These are phyloP conservation scores for Onychostruthus taczanowskii DNA, from an alignment of 2,113 vertebrate genomes.

Conservation along the genomic window DNA sequence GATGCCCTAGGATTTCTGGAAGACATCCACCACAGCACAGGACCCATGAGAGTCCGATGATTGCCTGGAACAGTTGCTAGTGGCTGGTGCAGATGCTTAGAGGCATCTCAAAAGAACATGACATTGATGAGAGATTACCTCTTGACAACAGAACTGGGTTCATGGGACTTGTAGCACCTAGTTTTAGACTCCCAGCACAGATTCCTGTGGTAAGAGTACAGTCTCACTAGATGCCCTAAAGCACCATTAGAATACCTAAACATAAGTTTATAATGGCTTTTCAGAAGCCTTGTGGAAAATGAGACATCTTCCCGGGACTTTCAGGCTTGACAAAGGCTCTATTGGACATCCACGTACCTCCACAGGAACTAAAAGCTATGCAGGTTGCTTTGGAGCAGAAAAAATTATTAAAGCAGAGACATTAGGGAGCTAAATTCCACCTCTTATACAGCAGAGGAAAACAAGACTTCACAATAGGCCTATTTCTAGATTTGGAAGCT, in stretches of 20 bases:
- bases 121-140: neutral
- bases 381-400: neutral
- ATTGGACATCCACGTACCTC: neutral
- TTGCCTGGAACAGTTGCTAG: neutral
- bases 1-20: neutral
- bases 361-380: neutral
- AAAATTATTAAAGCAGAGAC: neutral
- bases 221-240: neutral
- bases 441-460: neutral
- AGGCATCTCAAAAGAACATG: neutral
- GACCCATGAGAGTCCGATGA: neutral
- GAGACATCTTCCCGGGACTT: neutral
- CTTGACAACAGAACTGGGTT: neutral
- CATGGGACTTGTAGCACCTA: neutral
- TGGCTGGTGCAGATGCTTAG: neutral
- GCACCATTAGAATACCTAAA: neutral
- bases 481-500: neutral
- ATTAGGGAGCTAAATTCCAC: neutral
- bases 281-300: neutral
- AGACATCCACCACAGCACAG: neutral
- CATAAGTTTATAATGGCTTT: neutral
- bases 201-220: neutral
- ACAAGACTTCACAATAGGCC: accelerated
- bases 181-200: neutral
- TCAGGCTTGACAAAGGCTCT: neutral